These are phyloP conservation scores for Acrobasis consociella DNA, from an alignment of 2,888 invertebrate genomes.

Conservation along the genomic window DNA sequence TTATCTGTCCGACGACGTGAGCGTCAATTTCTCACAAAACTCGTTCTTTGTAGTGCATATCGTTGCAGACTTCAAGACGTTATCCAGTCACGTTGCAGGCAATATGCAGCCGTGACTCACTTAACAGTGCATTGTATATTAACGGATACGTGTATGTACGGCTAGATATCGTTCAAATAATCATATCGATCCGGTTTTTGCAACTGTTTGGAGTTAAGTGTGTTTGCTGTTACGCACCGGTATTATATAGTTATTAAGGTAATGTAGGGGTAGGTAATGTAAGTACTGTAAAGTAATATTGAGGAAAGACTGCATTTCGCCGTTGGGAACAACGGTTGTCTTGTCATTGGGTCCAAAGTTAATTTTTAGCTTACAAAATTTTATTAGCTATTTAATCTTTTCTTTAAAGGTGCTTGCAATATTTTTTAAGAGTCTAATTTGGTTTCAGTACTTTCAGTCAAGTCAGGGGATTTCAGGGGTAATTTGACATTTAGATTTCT, in stretches of 20 bases:
- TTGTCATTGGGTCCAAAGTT: too few relatives aligned
- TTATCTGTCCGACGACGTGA: neutral
- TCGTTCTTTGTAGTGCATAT: neutral
- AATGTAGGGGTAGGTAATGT: neutral
- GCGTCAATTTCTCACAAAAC: neutral
- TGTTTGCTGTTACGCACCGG: neutral
- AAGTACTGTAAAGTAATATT: too few relatives aligned
- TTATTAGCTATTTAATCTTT: too few relatives aligned
- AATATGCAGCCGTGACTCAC: conserved; percentile 14
- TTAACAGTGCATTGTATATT: conserved; percentile 6
- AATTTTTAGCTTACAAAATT: too few relatives aligned
- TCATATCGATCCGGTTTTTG: neutral
- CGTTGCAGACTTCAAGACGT: neutral
- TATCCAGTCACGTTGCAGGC: conserved; percentile 10
- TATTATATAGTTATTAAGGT: neutral
- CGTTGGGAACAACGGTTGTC: too few relatives aligned
- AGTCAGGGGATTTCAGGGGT: too few relatives aligned
- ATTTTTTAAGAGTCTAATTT: too few relatives aligned
- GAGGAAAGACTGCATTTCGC: too few relatives aligned
- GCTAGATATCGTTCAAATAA: neutral
- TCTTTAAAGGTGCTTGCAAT: too few relatives aligned
- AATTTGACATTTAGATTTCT: too few relatives aligned
- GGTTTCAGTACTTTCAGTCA: too few relatives aligned
- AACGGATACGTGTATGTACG: neutral
- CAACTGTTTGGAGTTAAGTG: neutral